phyloP scores from a whole-genome alignment of 2,113 vertebrate species.

The Antigone vipio region DNA sequence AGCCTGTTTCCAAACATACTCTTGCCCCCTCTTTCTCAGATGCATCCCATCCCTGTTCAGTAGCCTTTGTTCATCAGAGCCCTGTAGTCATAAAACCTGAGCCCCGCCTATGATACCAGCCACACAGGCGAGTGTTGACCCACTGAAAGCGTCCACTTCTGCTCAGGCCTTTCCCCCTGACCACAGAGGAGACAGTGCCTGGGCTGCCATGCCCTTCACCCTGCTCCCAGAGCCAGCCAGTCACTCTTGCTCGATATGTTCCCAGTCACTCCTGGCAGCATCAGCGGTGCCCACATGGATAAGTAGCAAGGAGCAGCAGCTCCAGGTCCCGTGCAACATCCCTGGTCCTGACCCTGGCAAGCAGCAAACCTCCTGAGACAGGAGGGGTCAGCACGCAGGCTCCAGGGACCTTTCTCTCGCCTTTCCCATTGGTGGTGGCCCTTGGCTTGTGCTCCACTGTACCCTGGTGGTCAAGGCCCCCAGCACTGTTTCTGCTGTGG shows the following conservation, averaged over 20 bases:
- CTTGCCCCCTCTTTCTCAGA: neutral
- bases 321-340: neutral
- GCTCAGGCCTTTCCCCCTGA: neutral
- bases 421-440: neutral
- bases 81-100: neutral
- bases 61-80: neutral
- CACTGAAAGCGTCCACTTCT: neutral
- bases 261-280: neutral
- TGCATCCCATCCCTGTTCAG: neutral
- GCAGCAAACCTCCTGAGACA: neutral
- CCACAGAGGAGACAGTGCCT: neutral
- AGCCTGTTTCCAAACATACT: neutral
- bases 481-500: neutral
- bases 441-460: neutral
- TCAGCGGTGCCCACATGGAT: neutral
- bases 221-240: neutral
- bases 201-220: neutral
- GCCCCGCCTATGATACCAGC: neutral
- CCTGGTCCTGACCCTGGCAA: neutral
- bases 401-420: neutral
- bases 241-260: neutral
- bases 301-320: neutral
- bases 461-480: neutral
- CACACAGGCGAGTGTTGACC: neutral
- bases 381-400: neutral